phyloP scores from a whole-genome alignment of 2,113 vertebrate genomes.

The Lonchura striata region DNA sequence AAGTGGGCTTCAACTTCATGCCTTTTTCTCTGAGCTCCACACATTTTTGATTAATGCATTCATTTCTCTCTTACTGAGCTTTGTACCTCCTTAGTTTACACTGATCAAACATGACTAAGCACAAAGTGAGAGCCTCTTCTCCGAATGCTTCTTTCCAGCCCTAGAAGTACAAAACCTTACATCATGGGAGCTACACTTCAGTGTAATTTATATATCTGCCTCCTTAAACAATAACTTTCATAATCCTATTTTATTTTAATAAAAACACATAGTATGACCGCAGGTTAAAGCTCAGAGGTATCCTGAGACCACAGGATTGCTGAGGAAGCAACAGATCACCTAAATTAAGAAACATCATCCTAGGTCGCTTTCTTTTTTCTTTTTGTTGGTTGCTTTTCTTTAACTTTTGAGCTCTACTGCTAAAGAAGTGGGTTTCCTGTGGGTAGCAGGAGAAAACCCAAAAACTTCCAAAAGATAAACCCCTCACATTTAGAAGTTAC shows the following conservation, averaged over 20 bases:
- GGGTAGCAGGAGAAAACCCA: background rate
- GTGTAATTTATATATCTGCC: background rate
- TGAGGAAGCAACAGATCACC: background rate
- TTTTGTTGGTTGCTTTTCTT: background rate
- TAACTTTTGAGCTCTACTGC: background rate
- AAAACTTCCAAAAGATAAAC: background rate
- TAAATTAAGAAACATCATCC: conserved; percentile 2
- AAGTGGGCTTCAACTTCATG: background rate
- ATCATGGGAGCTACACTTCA: background rate
- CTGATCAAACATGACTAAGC: background rate
- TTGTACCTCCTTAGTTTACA: background rate
- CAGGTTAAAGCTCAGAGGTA: background rate
- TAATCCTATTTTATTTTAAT: background rate
- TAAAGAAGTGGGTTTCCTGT: conserved; percentile 11
- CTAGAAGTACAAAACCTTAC: background rate
- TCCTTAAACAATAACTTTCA: background rate
- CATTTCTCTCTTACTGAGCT: background rate
- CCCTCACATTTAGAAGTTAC: background rate
- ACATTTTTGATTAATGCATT: background rate
- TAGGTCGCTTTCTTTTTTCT: background rate
- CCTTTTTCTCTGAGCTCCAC: background rate
- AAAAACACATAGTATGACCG: background rate
- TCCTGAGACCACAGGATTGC: background rate
- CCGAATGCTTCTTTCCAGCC: background rate
- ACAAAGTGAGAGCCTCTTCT: background rate